phyloP scores from a whole-genome alignment of 1,140 invertebrate genomes.

The Nomia melanderi region DNA sequence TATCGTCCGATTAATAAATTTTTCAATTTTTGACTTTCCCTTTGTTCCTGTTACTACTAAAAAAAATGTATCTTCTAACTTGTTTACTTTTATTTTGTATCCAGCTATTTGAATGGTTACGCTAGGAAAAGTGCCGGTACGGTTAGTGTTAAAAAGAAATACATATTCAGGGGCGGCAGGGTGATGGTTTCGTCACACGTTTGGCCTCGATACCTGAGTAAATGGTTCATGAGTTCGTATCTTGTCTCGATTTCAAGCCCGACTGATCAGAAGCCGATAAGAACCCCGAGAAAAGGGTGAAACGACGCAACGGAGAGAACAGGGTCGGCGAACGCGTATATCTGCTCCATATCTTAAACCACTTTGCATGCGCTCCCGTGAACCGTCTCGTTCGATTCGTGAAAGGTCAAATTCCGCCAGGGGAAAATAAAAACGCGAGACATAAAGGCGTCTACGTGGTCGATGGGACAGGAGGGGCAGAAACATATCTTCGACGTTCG shows the following conservation, averaged over 20 bases:
- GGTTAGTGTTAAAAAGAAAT: too few species aligned
- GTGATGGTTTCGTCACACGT: constrained; percentile 5
- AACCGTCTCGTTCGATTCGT: not conserved
- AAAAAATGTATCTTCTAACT: too few species aligned
- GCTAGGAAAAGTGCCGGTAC: too few species aligned
- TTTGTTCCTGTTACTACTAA: too few species aligned
- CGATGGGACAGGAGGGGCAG: not conserved
- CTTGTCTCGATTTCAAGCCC: constrained; percentile 41
- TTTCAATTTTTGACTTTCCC: too few species aligned
- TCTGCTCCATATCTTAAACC: constrained; percentile 28
- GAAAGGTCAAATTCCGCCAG: not conserved
- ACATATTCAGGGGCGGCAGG: not conserved
- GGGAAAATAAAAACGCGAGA: constrained; percentile 31
- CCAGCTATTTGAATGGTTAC: too few species aligned
- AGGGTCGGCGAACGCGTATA: not conserved
- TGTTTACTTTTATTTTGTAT: too few species aligned
- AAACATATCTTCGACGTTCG: constrained; percentile 42
- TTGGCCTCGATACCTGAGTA: constrained; percentile 16
- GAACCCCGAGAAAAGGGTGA: not conserved
- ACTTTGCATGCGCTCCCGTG: constrained; percentile 7
- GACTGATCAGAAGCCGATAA: constrained; percentile 34
- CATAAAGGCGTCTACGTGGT: constrained; percentile 20
- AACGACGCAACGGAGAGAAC: not conserved
- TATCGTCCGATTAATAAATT: too few species aligned
- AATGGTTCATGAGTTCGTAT: constrained; percentile 27